Evolutionary conservation across 2,888 invertebrate species (phyloP).

Genomic region (Phyto melanocephala): DNA sequence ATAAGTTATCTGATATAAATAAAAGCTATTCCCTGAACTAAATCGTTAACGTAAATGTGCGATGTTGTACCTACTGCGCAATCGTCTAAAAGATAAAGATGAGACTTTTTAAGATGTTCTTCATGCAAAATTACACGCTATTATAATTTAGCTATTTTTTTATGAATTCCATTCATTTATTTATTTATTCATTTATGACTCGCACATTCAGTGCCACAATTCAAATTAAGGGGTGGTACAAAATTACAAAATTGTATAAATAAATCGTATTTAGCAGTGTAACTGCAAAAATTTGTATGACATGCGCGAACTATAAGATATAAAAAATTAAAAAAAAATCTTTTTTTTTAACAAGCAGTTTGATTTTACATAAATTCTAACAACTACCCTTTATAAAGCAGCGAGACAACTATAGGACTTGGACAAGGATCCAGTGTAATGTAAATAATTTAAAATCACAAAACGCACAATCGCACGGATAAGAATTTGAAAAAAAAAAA

Average conservation of each 20-base stretch:
- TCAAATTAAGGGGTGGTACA: conserved; percentile 58
- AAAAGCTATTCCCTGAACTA: neutral
- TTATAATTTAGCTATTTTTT: conserved; percentile 39
- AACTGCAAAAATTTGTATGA: conserved; percentile 44
- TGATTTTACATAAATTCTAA: conserved; percentile 48
- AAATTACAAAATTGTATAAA: conserved; percentile 17
- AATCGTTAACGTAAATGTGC: neutral
- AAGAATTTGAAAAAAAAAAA: too few species aligned
- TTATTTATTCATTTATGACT: neutral
- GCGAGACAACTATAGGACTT: neutral
- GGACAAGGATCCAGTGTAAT: neutral
- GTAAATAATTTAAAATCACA: conserved; percentile 29
- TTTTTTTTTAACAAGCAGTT: conserved; percentile 39
- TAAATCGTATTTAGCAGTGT: conserved; percentile 25
- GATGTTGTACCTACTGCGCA: conserved; percentile 20
- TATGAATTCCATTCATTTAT: conserved; percentile 22
- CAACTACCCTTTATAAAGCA: conserved; percentile 43
- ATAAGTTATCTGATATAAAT: neutral
- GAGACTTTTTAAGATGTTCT: conserved; percentile 10
- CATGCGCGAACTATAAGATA: conserved; percentile 53
- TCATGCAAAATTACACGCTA: conserved; percentile 49
- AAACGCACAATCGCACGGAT: neutral
- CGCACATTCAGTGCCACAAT: conserved; percentile 16
- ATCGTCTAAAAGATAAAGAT: conserved; percentile 21
- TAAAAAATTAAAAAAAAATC: neutral